These are phyloP conservation scores for Lithosia quadra DNA, from an alignment of 2,888 invertebrate genomes.

Conservation along the genomic window DNA sequence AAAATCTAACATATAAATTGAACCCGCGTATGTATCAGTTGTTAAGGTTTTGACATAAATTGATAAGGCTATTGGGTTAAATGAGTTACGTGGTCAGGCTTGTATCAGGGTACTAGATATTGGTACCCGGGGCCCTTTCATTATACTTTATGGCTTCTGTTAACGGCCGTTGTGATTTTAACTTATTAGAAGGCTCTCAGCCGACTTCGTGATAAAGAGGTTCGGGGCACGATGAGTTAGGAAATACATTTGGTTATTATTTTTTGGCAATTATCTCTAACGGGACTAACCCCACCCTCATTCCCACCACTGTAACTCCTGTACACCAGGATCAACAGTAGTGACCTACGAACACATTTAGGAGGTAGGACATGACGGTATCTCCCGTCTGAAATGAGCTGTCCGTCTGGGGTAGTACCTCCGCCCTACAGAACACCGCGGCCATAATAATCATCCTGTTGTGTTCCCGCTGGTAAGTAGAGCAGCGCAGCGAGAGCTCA, in stretches of 20 bases:
- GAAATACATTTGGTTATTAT: neutral
- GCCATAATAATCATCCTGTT: too few species aligned
- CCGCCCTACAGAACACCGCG: too few species aligned
- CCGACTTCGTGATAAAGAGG: conserved; percentile 1
- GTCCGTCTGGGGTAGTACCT: too few species aligned
- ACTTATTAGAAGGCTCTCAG: conserved; percentile 1
- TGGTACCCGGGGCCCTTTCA: neutral
- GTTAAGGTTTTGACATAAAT: conserved; percentile 1
- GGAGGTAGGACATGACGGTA: too few species aligned
- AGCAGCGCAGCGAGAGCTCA: too few species aligned
- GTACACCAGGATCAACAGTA: too few species aligned
- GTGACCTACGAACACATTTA: too few species aligned
- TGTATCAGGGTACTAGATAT: conserved; percentile 15
- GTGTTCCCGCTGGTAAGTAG: too few species aligned
- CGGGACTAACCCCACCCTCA: too few species aligned
- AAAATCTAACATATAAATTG: conserved; percentile 1
- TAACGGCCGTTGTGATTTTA: conserved; percentile 5
- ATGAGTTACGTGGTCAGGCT: conserved; percentile 5
- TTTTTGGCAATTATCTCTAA: neutral
- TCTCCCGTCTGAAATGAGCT: too few species aligned
- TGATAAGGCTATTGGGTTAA: conserved; percentile 16
- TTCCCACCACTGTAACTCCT: too few species aligned
- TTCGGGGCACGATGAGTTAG: neutral
- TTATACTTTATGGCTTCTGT: conserved; percentile 12
- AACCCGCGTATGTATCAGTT: neutral